A percentile compares a stretch with the other conserved stretches of the same genome.
Conservation (phyloP, 2,888 invertebrate species). For the Andrena praecox region DNA sequence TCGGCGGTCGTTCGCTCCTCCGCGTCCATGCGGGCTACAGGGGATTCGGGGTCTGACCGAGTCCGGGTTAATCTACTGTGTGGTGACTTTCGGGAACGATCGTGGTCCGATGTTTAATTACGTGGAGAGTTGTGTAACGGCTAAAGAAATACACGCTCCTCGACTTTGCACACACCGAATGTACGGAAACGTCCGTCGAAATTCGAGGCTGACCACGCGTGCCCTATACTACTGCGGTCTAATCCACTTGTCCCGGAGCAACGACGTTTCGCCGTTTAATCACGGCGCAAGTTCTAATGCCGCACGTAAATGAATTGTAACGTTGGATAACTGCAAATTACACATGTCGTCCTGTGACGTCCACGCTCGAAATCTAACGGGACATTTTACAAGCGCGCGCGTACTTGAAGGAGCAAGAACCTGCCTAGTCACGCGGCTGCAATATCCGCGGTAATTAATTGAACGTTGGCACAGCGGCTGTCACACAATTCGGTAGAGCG, state of each 20-base stretch:
- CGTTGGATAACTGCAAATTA: not conserved
- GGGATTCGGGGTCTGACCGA: not conserved
- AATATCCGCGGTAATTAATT: conserved; percentile 47
- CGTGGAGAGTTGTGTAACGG: no score
- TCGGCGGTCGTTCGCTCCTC: not conserved
- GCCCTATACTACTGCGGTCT: conserved; percentile 14
- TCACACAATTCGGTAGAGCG: conserved; percentile 50
- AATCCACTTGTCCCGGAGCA: not conserved
- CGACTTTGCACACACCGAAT: not conserved
- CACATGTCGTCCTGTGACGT: not conserved
- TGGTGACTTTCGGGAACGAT: not conserved
- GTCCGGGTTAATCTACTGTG: conserved; percentile 8
- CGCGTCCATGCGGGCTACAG: not conserved
- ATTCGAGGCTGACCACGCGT: not conserved
- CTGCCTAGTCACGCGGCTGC: conserved; percentile 33
- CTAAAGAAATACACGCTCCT: no score
- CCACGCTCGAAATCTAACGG: conserved; percentile 25
- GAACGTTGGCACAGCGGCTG: conserved; percentile 48
- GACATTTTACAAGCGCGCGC: conserved; percentile 10
- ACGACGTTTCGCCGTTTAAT: conserved; percentile 16
- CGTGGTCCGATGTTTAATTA: no score
- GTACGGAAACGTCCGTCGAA: not conserved
- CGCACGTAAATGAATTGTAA: not conserved
- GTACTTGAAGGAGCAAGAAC: conserved; percentile 6
- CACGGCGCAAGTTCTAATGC: not conserved